Percentiles rank a stretch among this genome's conserved stretches.
Evolutionary conservation across 2,888 invertebrate species (phyloP).

Genomic region (Plebejus argus): DNA sequence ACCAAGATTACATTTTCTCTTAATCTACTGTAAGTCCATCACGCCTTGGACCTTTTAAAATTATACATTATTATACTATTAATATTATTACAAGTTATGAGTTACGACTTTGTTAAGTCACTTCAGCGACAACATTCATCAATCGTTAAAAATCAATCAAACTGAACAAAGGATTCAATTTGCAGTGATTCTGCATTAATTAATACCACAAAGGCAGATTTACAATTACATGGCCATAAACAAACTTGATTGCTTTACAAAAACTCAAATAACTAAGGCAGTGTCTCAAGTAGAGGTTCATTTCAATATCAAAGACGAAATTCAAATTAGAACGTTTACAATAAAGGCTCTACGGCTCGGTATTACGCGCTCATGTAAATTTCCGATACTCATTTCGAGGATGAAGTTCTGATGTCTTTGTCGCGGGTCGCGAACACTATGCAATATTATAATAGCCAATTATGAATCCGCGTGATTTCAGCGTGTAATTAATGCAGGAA

Average conservation of each 20-base stretch:
- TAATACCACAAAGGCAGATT: slow-evolving; percentile 76
- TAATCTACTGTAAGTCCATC: too few relatives aligned
- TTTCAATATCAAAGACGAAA: slow-evolving; percentile 81
- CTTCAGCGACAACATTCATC: not conserved
- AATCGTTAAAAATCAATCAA: slow-evolving; percentile 43
- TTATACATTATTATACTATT: too few relatives aligned
- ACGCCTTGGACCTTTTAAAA: too few relatives aligned
- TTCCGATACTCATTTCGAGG: slow-evolving; percentile 79
- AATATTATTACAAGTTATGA: not conserved
- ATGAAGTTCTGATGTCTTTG: slow-evolving; percentile 73
- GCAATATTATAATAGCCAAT: slow-evolving; percentile 46
- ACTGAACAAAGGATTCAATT: slow-evolving; percentile 56
- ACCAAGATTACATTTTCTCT: too few relatives aligned
- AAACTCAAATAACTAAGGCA: slow-evolving; percentile 81
- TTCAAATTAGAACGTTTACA: slow-evolving; percentile 81
- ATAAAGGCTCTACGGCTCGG: slow-evolving; percentile 76
- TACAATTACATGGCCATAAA: slow-evolving; percentile 78
- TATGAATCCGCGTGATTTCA: slow-evolving; percentile 37
- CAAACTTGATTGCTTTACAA: slow-evolving; percentile 81
- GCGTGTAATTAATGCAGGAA: not conserved
- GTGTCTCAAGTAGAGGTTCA: slow-evolving; percentile 79
- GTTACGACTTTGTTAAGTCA: not conserved
- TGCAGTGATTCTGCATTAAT: slow-evolving; percentile 74
- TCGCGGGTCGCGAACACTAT: slow-evolving; percentile 55
- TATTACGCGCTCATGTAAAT: slow-evolving; percentile 80